phyloP scores from a whole-genome alignment of 2,888 invertebrate genomes.

The Hirtodrosophila trivittata region DNA sequence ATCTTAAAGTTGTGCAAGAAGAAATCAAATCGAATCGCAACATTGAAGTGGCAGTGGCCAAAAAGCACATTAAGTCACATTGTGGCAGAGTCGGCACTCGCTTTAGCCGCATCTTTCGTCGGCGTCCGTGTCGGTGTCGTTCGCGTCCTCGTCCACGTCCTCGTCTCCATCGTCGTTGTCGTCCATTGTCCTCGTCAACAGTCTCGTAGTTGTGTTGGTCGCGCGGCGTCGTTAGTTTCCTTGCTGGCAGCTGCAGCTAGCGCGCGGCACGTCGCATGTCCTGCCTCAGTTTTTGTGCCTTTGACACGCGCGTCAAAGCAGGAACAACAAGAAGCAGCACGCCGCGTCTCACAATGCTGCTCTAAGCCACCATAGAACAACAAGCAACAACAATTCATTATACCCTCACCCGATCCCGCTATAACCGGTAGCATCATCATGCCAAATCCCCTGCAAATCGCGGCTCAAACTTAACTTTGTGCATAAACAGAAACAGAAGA shows the following conservation, averaged over 20 bases:
- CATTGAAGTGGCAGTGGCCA: conserved; percentile 39
- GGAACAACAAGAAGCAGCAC: conserved; percentile 14
- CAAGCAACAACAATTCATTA: conserved; percentile 4
- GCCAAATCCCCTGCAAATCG: too few relatives aligned
- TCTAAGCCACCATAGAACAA: conserved; percentile 2
- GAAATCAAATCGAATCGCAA: conserved; percentile 27
- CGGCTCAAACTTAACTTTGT: too few relatives aligned
- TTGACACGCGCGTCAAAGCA: conserved; percentile 20
- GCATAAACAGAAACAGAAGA: too few relatives aligned
- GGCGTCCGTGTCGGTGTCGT: conserved; percentile 6
- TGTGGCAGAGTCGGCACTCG: conserved; percentile 1
- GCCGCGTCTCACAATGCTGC: conserved; percentile 13
- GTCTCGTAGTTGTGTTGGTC: conserved; percentile 23
- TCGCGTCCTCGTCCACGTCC: conserved; percentile 5
- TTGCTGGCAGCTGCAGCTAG: conserved; percentile 8
- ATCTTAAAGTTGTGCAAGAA: conserved; percentile 50
- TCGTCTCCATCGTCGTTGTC: not conserved
- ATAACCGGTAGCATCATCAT: too few relatives aligned
- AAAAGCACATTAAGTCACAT: conserved; percentile 27
- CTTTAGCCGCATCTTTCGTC: conserved; percentile 4
- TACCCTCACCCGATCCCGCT: too few relatives aligned
- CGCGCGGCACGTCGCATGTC: conserved; percentile 25
- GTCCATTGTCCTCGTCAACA: conserved; percentile 22
- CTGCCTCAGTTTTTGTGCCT: conserved; percentile 17
- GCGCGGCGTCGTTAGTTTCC: conserved; percentile 26